phyloP scores from a whole-genome alignment of 2,797 vertebrate species.

The Pelodytes ibericus region DNA sequence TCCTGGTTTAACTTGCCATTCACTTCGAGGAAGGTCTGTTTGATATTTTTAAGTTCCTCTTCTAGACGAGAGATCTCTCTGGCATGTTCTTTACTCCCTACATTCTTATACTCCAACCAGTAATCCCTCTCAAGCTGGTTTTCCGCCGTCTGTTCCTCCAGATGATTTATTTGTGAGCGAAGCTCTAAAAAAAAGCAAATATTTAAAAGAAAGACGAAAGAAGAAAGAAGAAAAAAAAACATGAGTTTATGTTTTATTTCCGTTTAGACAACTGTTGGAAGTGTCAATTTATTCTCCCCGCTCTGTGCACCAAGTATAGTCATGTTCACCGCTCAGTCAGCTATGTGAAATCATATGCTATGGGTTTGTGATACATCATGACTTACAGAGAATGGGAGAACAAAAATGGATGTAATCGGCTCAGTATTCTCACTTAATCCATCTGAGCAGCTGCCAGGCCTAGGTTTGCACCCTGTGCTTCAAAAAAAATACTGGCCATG shows the following conservation, averaged over 20 bases:
- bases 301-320: background rate
- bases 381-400: background rate
- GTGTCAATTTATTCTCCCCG: background rate
- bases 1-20: conserved; percentile 70
- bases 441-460: too few relatives aligned
- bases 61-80: conserved; percentile 69
- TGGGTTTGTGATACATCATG: background rate
- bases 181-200: conserved; percentile 67
- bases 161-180: conserved; percentile 60
- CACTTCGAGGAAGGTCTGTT: conserved; percentile 67
- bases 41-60: conserved; percentile 64
- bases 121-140: conserved; percentile 69
- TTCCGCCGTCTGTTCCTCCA: conserved; percentile 62
- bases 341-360: background rate
- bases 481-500: too few relatives aligned
- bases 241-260: background rate
- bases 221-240: background rate
- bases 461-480: too few relatives aligned
- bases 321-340: background rate
- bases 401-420: background rate
- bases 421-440: too few relatives aligned
- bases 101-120: conserved; percentile 76
- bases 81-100: conserved; percentile 67
- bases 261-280: conserved; percentile 12
- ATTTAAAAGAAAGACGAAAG: conserved; percentile 3